A percentile compares a stretch with the other conserved stretches of the same genome.
Conservation (phyloP, 2,888 invertebrate genomes). For the Mantis religiosa region DNA sequence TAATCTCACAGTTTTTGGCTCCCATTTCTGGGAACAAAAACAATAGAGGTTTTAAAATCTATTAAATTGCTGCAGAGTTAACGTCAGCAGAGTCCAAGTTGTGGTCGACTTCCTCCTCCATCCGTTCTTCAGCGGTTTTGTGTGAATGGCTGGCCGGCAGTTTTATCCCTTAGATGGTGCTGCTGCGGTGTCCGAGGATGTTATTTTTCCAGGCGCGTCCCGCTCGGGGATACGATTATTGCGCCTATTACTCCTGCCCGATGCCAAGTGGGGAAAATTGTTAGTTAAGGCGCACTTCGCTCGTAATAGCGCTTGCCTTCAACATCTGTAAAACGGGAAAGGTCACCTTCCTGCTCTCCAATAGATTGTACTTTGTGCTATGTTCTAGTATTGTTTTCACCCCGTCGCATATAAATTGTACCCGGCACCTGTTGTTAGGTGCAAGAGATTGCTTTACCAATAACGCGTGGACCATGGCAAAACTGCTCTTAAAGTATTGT, state of each 20-base stretch:
- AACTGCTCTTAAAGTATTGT: too few species aligned
- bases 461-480: not conserved
- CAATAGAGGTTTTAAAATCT: not conserved
- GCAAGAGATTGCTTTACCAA: not conserved
- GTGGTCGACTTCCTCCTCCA: not conserved
- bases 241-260: not conserved
- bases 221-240: not conserved
- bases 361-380: not conserved
- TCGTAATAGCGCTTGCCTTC: not conserved
- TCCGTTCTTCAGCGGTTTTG: not conserved
- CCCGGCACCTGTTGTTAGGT: not conserved
- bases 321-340: not conserved
- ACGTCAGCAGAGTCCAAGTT: not conserved
- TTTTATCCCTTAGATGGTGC: not conserved
- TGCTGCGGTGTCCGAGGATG: not conserved
- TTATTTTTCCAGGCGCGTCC: not conserved
- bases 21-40: not conserved
- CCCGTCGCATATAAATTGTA: not conserved
- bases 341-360: not conserved
- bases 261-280: not conserved
- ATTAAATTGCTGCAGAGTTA: not conserved
- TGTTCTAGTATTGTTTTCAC: not conserved
- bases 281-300: not conserved
- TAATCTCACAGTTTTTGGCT: not conserved
- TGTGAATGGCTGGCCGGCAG: not conserved